phyloP scores from a whole-genome alignment of 2,888 invertebrate genomes.

The Hypomecis atomaria region DNA sequence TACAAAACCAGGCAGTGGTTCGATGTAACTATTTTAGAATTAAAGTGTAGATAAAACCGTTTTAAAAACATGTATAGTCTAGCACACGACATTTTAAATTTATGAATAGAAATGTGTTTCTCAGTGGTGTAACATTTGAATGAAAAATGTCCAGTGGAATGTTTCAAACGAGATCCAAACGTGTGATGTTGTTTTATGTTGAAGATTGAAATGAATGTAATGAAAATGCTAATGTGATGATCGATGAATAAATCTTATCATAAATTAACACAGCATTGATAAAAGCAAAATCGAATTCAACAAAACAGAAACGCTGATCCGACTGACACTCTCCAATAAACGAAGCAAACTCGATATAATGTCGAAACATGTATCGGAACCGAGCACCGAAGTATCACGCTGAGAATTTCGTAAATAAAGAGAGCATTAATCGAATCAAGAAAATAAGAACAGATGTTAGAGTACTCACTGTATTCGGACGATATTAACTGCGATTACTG shows the following conservation, averaged over 20 bases:
- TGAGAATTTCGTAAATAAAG: slow-evolving; percentile 50
- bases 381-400: slow-evolving; percentile 15
- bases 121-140: slow-evolving; percentile 25
- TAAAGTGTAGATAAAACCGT: background rate
- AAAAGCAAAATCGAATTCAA: slow-evolving; percentile 32
- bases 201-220: slow-evolving; percentile 52
- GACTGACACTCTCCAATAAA: slow-evolving; percentile 31
- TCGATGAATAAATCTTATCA: slow-evolving; percentile 48
- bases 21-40: background rate
- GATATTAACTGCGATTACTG: slow-evolving; percentile 77
- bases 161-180: slow-evolving; percentile 45
- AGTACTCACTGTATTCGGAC: slow-evolving; percentile 81
- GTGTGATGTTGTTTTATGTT: slow-evolving; percentile 46
- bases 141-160: slow-evolving; percentile 40
- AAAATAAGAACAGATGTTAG: slow-evolving; percentile 63
- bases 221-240: slow-evolving; percentile 56
- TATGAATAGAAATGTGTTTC: slow-evolving; percentile 19
- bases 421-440: slow-evolving; percentile 66
- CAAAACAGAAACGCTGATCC: slow-evolving; percentile 35
- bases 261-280: slow-evolving; percentile 28
- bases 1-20: background rate
- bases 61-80: slow-evolving; percentile 2
- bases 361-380: slow-evolving; percentile 7
- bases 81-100: slow-evolving; percentile 16
- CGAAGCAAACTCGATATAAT: slow-evolving; percentile 16